Evolutionary conservation across 2,797 vertebrate species (phyloP).

Genomic region (Anguilla obscura): DNA sequence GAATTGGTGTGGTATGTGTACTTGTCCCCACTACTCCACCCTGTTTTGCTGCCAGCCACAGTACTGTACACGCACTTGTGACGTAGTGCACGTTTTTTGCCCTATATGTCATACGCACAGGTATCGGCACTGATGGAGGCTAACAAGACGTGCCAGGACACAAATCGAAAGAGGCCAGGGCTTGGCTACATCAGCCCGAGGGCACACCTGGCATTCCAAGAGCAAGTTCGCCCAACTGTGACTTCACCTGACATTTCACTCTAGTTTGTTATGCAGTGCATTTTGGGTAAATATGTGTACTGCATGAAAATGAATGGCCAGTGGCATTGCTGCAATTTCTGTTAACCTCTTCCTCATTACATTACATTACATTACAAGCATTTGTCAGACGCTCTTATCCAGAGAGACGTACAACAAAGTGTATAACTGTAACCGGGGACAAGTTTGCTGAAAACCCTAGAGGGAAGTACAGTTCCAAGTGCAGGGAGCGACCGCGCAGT

Average conservation of each 20-base stretch:
- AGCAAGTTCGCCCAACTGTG: background rate
- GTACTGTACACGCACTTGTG: background rate
- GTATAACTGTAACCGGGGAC: too few relatives aligned
- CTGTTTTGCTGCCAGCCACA: background rate
- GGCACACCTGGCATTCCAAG: background rate
- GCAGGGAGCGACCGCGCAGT: too few relatives aligned
- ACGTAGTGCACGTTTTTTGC: background rate
- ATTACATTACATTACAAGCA: too few relatives aligned
- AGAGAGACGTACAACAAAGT: too few relatives aligned
- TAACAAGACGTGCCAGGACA: background rate
- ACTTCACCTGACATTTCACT: background rate
- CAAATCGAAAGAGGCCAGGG: background rate
- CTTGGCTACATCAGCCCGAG: background rate
- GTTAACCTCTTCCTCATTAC: background rate
- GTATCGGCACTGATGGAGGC: background rate
- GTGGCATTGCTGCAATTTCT: background rate
- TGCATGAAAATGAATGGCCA: background rate
- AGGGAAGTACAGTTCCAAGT: too few relatives aligned
- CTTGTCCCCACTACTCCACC: too few relatives aligned
- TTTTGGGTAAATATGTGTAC: background rate
- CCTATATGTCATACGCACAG: background rate
- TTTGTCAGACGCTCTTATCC: too few relatives aligned
- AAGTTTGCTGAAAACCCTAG: too few relatives aligned
- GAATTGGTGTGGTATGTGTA: too few relatives aligned
- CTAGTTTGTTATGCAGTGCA: background rate